These are phyloP conservation scores for Synanthedon myopaeformis DNA, from an alignment of 2,888 invertebrate species.

Conservation along the genomic window DNA sequence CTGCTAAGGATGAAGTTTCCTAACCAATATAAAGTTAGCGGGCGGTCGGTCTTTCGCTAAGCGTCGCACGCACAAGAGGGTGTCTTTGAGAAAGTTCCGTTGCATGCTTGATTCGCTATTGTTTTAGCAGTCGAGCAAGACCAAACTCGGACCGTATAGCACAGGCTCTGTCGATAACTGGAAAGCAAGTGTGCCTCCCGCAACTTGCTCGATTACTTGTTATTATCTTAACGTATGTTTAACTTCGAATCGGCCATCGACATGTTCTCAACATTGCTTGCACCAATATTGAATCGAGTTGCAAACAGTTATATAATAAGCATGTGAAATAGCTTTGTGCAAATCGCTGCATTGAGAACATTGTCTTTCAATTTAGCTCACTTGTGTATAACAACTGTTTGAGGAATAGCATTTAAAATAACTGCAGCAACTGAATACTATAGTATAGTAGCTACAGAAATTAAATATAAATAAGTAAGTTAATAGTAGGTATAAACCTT, in stretches of 20 bases:
- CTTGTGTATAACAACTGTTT: neutral
- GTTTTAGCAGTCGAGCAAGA: conserved; percentile 49
- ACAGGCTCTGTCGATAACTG: conserved; percentile 21
- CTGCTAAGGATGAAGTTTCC: conserved; percentile 45
- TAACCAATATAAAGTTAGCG: conserved; percentile 63
- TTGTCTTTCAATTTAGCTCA: neutral
- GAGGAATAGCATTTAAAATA: conserved; percentile 1
- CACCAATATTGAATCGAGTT: conserved; percentile 18
- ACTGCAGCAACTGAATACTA: no score
- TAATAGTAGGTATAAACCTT: no score
- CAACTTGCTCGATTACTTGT: conserved; percentile 52
- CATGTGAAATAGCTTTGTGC: conserved; percentile 18
- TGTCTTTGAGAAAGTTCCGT: conserved; percentile 61
- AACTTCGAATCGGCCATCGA: conserved; percentile 44
- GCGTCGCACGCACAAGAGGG: conserved; percentile 53
- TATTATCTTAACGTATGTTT: conserved; percentile 50
- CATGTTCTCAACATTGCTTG: conserved; percentile 9
- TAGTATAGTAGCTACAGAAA: no score
- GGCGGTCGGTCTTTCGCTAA: conserved; percentile 41
- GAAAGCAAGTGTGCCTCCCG: conserved; percentile 41
- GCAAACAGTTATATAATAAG: conserved; percentile 10
- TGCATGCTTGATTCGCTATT: conserved; percentile 67
- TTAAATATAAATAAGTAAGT: no score
- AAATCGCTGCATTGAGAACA: conserved; percentile 7
- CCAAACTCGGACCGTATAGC: conserved; percentile 47